Conservation (phyloP, 2,888 invertebrate species). For the Eumerus sabulonum region DNA sequence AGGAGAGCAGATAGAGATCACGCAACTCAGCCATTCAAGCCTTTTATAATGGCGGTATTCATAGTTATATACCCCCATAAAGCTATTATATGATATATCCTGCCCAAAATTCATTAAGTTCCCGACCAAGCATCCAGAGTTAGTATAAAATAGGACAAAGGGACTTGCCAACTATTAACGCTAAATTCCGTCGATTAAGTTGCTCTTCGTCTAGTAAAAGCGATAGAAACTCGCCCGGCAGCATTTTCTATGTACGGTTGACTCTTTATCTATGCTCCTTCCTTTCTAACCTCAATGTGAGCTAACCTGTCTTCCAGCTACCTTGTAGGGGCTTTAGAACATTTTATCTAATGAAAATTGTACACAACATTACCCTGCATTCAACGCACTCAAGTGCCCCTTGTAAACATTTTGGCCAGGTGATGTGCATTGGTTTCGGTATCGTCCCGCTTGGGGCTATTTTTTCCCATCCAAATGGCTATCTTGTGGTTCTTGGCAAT, state of each 20-base stretch:
- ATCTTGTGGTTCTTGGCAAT: neutral
- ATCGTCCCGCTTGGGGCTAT: neutral
- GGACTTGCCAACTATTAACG: constrained; percentile 21
- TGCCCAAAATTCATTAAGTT: no score
- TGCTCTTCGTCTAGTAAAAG: constrained; percentile 10
- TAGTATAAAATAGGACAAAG: neutral
- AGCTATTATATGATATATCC: no score
- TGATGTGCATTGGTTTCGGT: constrained; percentile 34
- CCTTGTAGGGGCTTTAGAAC: constrained; percentile 2
- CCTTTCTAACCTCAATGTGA: neutral
- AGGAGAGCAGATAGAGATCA: no score
- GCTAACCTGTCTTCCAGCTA: neutral
- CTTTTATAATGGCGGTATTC: no score
- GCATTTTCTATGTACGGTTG: constrained; percentile 9
- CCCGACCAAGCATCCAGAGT: no score
- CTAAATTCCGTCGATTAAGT: constrained; percentile 43
- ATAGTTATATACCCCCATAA: no score
- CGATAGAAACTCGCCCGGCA: constrained; percentile 33
- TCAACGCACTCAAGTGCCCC: no score
- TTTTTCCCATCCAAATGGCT: neutral
- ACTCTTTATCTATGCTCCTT: neutral
- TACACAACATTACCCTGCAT: constrained; percentile 28
- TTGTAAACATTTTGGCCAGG: constrained; percentile 36
- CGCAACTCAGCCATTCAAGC: no score
- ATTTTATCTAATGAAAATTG: constrained; percentile 52